Base-by-base conservation (phyloP, 2,797 vertebrate species). In the Rhinella marina region DNA sequence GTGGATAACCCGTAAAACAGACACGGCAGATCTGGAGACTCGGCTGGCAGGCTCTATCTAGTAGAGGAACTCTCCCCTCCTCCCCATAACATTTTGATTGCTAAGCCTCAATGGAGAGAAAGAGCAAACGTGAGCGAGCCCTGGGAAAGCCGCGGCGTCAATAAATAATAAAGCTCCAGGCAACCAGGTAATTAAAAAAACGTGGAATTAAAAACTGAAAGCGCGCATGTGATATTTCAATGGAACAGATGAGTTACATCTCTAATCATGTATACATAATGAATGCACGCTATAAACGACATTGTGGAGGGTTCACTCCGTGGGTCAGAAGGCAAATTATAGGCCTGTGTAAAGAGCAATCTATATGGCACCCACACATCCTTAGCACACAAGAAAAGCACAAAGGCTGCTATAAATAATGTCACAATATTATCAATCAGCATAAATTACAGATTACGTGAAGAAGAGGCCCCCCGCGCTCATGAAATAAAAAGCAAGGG, bases 161-260 rank as follows among this genome's bases (percentile, higher is more conserved):
- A 85, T 81, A 85, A 85, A 85, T 59, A 80, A 73, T 81, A 62
- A 61, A 66, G 32, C 82, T 56, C 66, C 57, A 81, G 87, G 59
- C 72, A 78, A 76, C 50, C 81, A 84, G 70, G 73, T 84, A 87
- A 87, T 87, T 83, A 87, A 83, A 81, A 76, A 83, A 77, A 54
- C n/a, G 13, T 13, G 32, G 48, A 29, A 79, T 29, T 68, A 61
- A 83, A 82, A 76, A 52, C 41, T 13, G 41, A 54, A 54, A 57
- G 64, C 50, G 41, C 13, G 56, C 17, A 29, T 81, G 77, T 62
- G 57, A 81, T 81, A 41, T 85, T 85, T 76, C 66, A n/a, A 73
- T 64, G 64, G 21, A 54, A 64, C 54, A 12, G 41, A 85, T 73
- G 56, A 29, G 59, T 56, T 66, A 41, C 14, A 32, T 79, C 29